Percentiles rank a stretch among this genome's conserved stretches.
Evolutionary conservation across 2,888 invertebrate species (phyloP).

Genomic region (Aphidoletes aphidimyza): DNA sequence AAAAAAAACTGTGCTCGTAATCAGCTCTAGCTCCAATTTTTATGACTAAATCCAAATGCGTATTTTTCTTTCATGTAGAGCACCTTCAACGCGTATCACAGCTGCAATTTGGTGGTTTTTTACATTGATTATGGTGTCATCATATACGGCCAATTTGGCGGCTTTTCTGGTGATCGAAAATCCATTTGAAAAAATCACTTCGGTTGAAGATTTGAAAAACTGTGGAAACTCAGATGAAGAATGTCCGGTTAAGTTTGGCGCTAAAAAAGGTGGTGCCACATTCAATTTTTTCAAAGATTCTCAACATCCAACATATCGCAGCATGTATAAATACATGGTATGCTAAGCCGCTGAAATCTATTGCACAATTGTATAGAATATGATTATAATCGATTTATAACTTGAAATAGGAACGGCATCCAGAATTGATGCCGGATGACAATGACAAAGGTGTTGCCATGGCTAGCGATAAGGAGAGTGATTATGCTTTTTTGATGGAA

Average conservation of each 20-base stretch:
- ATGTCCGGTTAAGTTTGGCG: slow-evolving; percentile 87
- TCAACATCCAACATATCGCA: slow-evolving; percentile 63
- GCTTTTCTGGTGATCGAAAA: slow-evolving; percentile 89
- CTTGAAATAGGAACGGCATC: slow-evolving; percentile 79
- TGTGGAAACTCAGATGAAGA: slow-evolving; percentile 71
- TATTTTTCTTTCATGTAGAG: no score
- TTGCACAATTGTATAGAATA: no score
- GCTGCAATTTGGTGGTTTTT: slow-evolving; percentile 93
- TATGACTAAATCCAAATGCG: no score
- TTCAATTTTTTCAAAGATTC: slow-evolving; percentile 43
- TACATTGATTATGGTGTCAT: slow-evolving; percentile 79
- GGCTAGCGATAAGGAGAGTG: slow-evolving; percentile 62
- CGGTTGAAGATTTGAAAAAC: slow-evolving; percentile 77
- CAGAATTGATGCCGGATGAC: slow-evolving; percentile 68
- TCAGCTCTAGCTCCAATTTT: no score
- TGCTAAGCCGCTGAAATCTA: no score
- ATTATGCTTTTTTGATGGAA: slow-evolving; percentile 84
- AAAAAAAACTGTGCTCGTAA: no score
- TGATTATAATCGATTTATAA: no score
- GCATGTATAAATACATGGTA: slow-evolving; percentile 87
- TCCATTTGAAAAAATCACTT: slow-evolving; percentile 64
- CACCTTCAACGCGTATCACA: slow-evolving; percentile 88
- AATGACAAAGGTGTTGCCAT: slow-evolving; percentile 66
- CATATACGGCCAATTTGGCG: slow-evolving; percentile 91
- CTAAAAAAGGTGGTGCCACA: slow-evolving; percentile 69